Percentiles rank a stretch among this genome's conserved stretches.
Conservation (phyloP, 2,797 vertebrate genomes). For the Anabas testudineus region DNA sequence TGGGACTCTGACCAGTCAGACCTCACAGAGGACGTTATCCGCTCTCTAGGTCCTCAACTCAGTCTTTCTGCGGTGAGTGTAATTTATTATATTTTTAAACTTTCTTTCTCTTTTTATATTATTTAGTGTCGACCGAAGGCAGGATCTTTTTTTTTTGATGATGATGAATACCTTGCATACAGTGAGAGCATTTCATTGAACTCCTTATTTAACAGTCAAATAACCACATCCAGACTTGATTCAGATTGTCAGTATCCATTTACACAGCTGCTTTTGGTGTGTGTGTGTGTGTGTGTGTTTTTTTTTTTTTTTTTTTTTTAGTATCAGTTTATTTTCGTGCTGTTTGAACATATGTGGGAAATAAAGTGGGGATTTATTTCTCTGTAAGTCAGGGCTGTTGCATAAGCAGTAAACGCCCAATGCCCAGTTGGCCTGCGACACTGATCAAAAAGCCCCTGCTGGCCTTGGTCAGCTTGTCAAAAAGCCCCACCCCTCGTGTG, state of each 20-base stretch:
- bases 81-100: background rate
- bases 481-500: conserved; percentile 54
- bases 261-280: conserved; percentile 33
- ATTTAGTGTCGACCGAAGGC: too few relatives aligned
- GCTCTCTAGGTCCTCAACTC: conserved; percentile 90
- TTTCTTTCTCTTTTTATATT: background rate
- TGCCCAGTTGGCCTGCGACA: conserved; percentile 64
- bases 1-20: conserved; percentile 99
- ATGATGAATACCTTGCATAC: background rate
- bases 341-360: conserved; percentile 71
- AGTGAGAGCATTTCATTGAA: background rate
- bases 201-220: background rate
- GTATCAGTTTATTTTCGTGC: conserved; percentile 65
- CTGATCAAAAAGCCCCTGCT: conserved; percentile 77
- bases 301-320: background rate
- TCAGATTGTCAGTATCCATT: conserved; percentile 2
- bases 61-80: conserved; percentile 91
- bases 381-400: conserved; percentile 74
- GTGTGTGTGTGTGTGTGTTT: background rate
- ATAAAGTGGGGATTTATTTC: conserved; percentile 78
- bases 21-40: conserved; percentile 92
- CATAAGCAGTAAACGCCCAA: conserved; percentile 74
- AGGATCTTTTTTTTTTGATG: too few relatives aligned
- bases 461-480: conserved; percentile 71
- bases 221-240: conserved; percentile 1